Evolutionary conservation across 2,797 vertebrate species (phyloP).

Genomic region (Gymnoscopelus microlampas): DNA sequence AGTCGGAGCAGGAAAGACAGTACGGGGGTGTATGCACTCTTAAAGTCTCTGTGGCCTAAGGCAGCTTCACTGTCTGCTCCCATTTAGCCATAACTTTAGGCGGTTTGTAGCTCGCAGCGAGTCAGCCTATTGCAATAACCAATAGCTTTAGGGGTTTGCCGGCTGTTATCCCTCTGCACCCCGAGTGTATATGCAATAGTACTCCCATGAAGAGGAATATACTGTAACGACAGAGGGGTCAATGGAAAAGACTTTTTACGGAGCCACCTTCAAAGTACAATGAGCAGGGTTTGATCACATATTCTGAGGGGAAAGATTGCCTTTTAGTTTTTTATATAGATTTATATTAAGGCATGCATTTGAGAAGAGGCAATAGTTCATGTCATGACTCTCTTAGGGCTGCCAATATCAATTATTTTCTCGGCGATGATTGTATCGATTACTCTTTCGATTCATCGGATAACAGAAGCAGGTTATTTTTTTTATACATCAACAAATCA

Average conservation of each 20-base stretch:
- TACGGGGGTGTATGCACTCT: conserved; percentile 62
- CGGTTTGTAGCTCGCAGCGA: conserved; percentile 74
- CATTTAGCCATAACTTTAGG: conserved; percentile 74
- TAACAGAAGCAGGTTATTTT: too few species aligned
- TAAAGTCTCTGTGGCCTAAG: conserved; percentile 66
- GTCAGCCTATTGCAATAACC: conserved; percentile 74
- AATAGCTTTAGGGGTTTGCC: conserved; percentile 75
- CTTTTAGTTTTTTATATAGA: conserved; percentile 26
- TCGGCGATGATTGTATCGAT: too few species aligned
- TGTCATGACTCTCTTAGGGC: too few species aligned
- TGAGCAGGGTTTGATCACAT: conserved; percentile 32
- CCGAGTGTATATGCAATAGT: conserved; percentile 34
- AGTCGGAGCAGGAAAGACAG: conserved; percentile 48
- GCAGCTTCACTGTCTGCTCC: conserved; percentile 67
- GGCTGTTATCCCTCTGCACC: conserved; percentile 56
- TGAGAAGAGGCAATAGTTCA: too few species aligned
- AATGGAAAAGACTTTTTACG: conserved; percentile 39
- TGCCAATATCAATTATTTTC: too few species aligned
- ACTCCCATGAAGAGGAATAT: conserved; percentile 23
- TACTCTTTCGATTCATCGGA: too few species aligned
- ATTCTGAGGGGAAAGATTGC: conserved; percentile 17
- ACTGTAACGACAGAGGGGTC: neutral
- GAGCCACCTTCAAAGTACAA: conserved; percentile 40
- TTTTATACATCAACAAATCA: too few species aligned
- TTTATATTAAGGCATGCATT: too few species aligned